Percentiles rank a stretch among this genome's conserved stretches.
phyloP scores from a whole-genome alignment of 1,140 invertebrate species.

The Plodia interpunctella region DNA sequence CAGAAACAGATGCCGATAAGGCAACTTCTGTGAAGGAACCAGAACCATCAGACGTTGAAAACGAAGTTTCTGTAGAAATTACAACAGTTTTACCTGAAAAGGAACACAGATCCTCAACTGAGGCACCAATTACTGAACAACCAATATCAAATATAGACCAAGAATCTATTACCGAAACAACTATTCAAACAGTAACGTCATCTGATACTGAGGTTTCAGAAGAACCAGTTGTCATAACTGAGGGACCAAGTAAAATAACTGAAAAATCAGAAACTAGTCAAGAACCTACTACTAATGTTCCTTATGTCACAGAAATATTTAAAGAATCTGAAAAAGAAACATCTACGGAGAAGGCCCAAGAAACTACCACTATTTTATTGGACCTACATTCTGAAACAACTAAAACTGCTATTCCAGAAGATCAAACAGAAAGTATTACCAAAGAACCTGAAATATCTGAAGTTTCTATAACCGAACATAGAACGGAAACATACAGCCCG shows the following conservation, averaged over 20 bases:
- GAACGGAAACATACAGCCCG: background rate
- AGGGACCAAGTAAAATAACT: background rate
- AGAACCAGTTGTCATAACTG: background rate
- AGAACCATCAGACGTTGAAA: conserved; percentile 10
- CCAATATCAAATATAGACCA: background rate
- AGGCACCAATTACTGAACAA: background rate
- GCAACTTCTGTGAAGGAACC: background rate
- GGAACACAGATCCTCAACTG: background rate
- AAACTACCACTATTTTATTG: background rate
- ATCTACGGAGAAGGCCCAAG: background rate
- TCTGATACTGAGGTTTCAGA: background rate
- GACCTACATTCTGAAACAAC: background rate
- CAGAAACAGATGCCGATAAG: conserved; percentile 11
- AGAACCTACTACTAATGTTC: background rate
- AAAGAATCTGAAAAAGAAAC: background rate
- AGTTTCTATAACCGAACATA: background rate
- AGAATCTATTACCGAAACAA: background rate
- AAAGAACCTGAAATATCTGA: background rate
- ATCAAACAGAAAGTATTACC: background rate
- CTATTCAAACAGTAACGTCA: background rate
- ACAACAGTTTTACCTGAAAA: background rate
- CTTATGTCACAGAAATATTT: background rate
- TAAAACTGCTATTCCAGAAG: background rate
- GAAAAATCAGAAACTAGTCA: background rate
- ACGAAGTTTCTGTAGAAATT: background rate